Percentiles rank a stretch among this genome's conserved stretches.
Evolutionary conservation across 2,797 vertebrate species (phyloP).

Genomic region (Adelosebastes latens): DNA sequence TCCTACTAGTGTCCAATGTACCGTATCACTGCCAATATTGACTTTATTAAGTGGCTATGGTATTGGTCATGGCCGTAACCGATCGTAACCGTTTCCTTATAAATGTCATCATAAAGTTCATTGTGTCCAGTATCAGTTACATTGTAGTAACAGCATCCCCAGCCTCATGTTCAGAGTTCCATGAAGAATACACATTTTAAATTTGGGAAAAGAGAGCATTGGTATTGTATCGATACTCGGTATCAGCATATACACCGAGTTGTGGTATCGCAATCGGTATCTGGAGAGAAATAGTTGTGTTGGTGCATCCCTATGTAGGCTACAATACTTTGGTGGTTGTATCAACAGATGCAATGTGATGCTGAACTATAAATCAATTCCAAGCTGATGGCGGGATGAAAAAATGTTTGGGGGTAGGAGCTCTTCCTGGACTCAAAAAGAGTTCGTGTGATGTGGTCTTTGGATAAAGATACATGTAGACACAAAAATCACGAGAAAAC

Average conservation of each 20-base stretch:
- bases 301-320: neutral
- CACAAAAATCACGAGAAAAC: too few relatives aligned
- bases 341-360: neutral
- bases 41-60: neutral
- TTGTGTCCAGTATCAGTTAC: neutral
- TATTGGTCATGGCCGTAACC: neutral
- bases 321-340: neutral
- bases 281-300: neutral
- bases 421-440: too few relatives aligned
- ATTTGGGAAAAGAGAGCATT: neutral
- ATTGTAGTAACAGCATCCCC: neutral
- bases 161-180: neutral
- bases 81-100: neutral
- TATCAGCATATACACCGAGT: neutral
- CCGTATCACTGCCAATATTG: neutral
- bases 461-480: too few relatives aligned
- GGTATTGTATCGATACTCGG: too few relatives aligned
- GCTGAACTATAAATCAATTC: neutral
- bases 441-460: rapidly evolving
- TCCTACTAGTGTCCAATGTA: neutral
- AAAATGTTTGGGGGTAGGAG: too few relatives aligned
- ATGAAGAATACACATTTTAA: neutral
- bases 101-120: neutral
- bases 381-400: neutral
- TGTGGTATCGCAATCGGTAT: neutral